Evolutionary conservation across 2,797 vertebrate genomes (phyloP).

Genomic region (Parotocinclus haroldoi): DNA sequence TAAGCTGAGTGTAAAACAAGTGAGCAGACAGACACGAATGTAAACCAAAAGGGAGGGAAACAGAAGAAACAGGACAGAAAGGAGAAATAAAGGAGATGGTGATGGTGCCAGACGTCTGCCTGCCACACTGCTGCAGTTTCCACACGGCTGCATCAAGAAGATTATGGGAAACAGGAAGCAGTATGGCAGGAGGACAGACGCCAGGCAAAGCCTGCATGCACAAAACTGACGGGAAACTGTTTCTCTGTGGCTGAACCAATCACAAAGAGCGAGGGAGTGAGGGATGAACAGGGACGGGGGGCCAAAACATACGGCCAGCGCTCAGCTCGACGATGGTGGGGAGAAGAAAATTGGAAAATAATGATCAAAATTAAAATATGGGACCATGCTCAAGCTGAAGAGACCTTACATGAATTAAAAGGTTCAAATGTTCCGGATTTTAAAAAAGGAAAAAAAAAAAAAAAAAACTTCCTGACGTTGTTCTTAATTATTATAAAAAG

Average conservation of each 20-base stretch:
- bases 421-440: background rate
- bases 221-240: slow-evolving; percentile 98
- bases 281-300: slow-evolving; percentile 51
- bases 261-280: slow-evolving; percentile 70
- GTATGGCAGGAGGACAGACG: slow-evolving; percentile 55
- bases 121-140: slow-evolving; percentile 70
- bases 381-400: slow-evolving; percentile 68
- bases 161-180: slow-evolving; percentile 61
- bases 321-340: slow-evolving; percentile 64
- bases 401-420: slow-evolving; percentile 17
- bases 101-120: slow-evolving; percentile 48
- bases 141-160: slow-evolving; percentile 33
- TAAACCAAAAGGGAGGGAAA: background rate
- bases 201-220: slow-evolving; percentile 83
- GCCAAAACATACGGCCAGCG: slow-evolving; percentile 64
- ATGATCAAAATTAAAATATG: slow-evolving; percentile 45
- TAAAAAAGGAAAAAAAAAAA: too few species aligned
- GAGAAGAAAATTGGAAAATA: slow-evolving; percentile 37
- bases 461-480: too few species aligned
- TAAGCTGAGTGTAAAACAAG: slow-evolving; percentile 17
- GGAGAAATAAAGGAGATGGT: slow-evolving; percentile 40
- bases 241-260: slow-evolving; percentile 86
- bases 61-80: slow-evolving; percentile 31
- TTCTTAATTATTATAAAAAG: too few species aligned
- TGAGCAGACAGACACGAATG: slow-evolving; percentile 29